Base-by-base conservation (phyloP, 2,797 vertebrate species). In the Nothura maculosa region DNA sequence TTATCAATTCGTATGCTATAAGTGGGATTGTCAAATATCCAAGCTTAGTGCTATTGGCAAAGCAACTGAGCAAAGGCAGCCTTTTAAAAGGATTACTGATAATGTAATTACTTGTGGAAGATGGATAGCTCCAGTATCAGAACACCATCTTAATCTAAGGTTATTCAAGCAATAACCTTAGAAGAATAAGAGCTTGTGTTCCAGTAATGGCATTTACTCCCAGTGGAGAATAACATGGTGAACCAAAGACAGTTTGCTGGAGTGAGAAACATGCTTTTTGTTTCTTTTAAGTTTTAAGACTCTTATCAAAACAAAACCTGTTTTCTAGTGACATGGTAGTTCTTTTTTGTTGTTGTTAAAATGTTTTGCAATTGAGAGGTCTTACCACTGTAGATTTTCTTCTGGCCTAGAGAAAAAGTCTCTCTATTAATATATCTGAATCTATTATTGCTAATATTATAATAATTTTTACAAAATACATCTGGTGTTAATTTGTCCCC, bases 21-120 rank as follows among this genome's bases (percentile, higher is more conserved):
- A 92, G 72, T 78, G 48, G 6, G 22, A 84, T 91, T 92, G 87
- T 82, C 61, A 27, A 87, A 73, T 76, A 94, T 90, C 72, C 85
- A 85, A 87, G 63, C 88, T 96, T 66, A 67, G 50, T 90, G 84
- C 63, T 68, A 73, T 75, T 89, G 87, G 87, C 80, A 96, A 90
- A 94, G 90, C 87, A 76, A 60, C 88, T 95, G 70, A 89, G 90
- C 66, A 91, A 75, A 75, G 50, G 68, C 70, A 94, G 58, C 45
- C 68, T 93, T 93, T 95, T 79, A 85, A 92, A 94, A 89, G 81
- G 81, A 84, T 93, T 96, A 76, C 87, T 77, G 21, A 47, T 87
- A 94, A 86, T 81, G 48, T 75, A 78, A 92, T 89, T 82, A 77
- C 66, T 93, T 84, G 72, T 66, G 67, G 62, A 67, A 66, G 92